These are phyloP conservation scores for Oncopeltus fasciatus DNA, from an alignment of 1,140 invertebrate genomes.

Conservation along the genomic window DNA sequence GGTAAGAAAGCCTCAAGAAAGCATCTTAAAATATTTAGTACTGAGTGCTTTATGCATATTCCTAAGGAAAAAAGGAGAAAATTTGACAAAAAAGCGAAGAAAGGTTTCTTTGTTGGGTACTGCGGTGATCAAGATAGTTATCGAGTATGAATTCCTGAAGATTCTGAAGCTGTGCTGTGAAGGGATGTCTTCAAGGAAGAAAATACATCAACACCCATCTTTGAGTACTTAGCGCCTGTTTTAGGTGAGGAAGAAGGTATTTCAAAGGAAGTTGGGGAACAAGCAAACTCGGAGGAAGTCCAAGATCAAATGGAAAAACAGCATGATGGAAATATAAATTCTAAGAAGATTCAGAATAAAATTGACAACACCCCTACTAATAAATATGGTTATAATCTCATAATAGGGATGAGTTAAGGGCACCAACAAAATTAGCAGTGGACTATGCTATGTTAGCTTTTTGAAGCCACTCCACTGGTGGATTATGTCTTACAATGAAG, in stretches of 20 bases:
- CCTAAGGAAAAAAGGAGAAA: slow-evolving; percentile 4
- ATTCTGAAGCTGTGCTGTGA: neutral
- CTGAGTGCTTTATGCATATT: too few species aligned
- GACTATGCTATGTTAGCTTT: too few species aligned
- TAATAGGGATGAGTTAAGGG: too few species aligned
- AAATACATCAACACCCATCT: neutral
- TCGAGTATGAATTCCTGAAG: neutral
- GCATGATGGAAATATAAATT: neutral
- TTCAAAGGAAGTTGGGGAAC: neutral
- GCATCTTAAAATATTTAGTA: too few species aligned
- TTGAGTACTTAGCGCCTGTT: neutral
- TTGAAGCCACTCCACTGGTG: too few species aligned
- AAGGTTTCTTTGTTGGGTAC: neutral
- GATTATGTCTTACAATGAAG: neutral
- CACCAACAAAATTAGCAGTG: too few species aligned
- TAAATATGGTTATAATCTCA: too few species aligned
- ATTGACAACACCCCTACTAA: too few species aligned
- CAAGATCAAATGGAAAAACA: neutral
- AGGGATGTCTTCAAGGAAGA: neutral
- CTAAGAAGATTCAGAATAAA: neutral
- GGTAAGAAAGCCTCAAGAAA: too few species aligned
- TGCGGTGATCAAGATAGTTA: neutral
- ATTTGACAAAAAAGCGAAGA: slow-evolving; percentile 16
- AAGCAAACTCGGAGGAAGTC: neutral
- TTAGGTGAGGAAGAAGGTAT: neutral